Percentiles rank a stretch among this genome's conserved stretches.
These are phyloP conservation scores for Alentia gelatinosa DNA, from an alignment of 2,888 invertebrate species.

Conservation along the genomic window DNA sequence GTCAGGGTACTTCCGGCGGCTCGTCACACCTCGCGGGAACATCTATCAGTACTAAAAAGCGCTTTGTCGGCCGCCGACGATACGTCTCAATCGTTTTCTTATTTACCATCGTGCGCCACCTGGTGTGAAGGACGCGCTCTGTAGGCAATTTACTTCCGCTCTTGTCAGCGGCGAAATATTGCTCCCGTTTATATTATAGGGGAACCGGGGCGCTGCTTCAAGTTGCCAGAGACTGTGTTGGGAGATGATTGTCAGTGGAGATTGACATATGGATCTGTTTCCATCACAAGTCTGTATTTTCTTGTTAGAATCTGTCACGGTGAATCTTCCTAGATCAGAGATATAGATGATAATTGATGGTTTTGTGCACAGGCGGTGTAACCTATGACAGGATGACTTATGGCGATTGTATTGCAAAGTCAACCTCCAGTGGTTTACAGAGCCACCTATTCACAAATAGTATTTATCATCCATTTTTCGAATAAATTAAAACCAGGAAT, in stretches of 20 bases:
- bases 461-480: too few species aligned
- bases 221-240: neutral
- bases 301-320: too few species aligned
- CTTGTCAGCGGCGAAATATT: neutral
- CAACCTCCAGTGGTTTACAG: too few species aligned
- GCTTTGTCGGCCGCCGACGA: neutral
- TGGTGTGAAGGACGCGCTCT: neutral
- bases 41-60: neutral
- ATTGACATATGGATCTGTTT: neutral
- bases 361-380: too few species aligned
- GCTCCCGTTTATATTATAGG: neutral
- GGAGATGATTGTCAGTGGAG: neutral
- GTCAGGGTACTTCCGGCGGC: neutral
- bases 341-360: too few species aligned
- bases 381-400: too few species aligned
- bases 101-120: neutral
- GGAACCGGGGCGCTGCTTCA: neutral
- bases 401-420: too few species aligned
- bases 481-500: too few species aligned
- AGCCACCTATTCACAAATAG: too few species aligned
- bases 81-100: constrained; percentile 26
- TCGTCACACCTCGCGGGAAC: neutral
- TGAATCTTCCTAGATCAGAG: too few species aligned
- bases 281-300: neutral
- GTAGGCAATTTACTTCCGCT: neutral